Evolutionary conservation across 2,113 vertebrate species (phyloP), one percentile per base, ranked within the genome.

Genomic region (Gallinago paraguaiae): DNA sequence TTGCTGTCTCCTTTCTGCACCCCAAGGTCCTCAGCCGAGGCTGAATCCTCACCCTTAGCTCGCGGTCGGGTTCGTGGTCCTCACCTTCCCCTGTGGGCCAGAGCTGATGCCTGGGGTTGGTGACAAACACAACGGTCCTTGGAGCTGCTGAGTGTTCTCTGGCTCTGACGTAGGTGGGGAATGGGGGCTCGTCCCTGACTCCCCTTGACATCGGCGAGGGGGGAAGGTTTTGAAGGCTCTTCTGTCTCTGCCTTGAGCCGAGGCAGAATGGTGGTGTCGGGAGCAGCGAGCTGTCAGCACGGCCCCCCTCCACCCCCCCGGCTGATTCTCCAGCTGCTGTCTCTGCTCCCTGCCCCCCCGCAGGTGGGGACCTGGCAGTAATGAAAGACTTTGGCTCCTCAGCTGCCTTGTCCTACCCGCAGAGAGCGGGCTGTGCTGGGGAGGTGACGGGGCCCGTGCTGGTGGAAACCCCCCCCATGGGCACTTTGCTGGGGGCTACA

Each of bases 401-500:
- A 93, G 82, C 85, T 87, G 92, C 87, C 54, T 91, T 11, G 1
- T 89, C 20, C 46, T 77, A 20, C 28, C 18, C 53, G 4, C 67
- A 65, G 84, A 17, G 30, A 65, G 86, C 43, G 35, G 45, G 56
- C 70, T 78, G 12, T 1, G 3, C 12, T 1, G 2, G 53, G 72
- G 51, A 84, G 86, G 37, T 7, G 23, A 53, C 53, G 15, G 80
- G 78, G 67, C 28, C 30, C 4, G 0, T 45, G 70, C 75, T 90
- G 87, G 75, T 90, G 82, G 79, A 54, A 31, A 60, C 68, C 64
- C 53, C 35, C 25, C 17, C 0, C 39, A 11, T 51, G 65, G 48
- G 56, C 33, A 2, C 0, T 4, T 60, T 61, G 35, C 78, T 0
- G 0, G 71, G 53, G 57, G 46, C 59, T 33, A 2, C 15, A 1